Conservation (phyloP, 2,113 vertebrate genomes). For the Aplodontia rufa region DNA sequence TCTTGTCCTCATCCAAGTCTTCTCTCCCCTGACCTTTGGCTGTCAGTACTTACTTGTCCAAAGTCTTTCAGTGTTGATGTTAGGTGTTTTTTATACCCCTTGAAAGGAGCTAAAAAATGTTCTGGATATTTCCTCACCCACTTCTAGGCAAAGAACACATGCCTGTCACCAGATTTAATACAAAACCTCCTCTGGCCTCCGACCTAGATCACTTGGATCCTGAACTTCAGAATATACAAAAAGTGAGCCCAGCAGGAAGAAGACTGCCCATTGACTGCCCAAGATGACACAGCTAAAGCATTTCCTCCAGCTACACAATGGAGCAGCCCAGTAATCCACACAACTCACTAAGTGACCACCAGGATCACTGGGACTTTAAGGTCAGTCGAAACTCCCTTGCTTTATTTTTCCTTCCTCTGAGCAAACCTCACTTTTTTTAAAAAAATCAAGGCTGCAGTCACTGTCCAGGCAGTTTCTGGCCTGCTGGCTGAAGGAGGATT, state of each 20-base stretch:
- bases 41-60: not conserved
- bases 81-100: not conserved
- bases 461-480: conserved; percentile 73
- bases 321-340: conserved; percentile 75
- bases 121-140: not conserved
- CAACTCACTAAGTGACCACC: conserved; percentile 14
- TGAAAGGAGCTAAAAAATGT: not conserved
- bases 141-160: not conserved
- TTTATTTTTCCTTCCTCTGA: conserved; percentile 48
- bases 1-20: not conserved
- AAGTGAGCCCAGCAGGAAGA: conserved; percentile 55
- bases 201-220: not conserved
- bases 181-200: not conserved
- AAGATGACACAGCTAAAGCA: conserved; percentile 50
- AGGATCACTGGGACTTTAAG: conserved; percentile 69
- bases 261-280: not conserved
- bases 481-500: conserved; percentile 56
- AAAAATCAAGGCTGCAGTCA: conserved; percentile 68
- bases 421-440: conserved; percentile 66
- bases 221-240: not conserved
- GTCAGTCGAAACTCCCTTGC: conserved; percentile 66
- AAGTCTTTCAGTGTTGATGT: too few relatives aligned
- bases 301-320: conserved; percentile 42
- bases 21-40: not conserved
- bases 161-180: not conserved